Percentiles rank a stretch among this genome's conserved stretches.
phyloP scores from a whole-genome alignment of 2,888 invertebrate species.

The Pristionchus maxplancki region DNA sequence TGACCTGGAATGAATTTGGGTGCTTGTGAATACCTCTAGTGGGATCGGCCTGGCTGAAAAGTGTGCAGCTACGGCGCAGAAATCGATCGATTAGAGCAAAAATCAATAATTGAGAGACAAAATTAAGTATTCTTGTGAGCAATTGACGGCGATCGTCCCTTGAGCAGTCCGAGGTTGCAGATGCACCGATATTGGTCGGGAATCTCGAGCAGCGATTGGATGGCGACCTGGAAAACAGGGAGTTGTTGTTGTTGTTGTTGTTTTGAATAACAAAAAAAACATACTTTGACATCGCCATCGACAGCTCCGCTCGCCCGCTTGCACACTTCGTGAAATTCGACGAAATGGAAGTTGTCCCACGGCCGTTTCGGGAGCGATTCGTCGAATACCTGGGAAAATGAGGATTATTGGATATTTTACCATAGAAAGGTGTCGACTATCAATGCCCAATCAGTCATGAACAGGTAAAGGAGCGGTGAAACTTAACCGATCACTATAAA shows the following conservation, averaged over 20 bases:
- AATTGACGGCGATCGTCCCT: slow-evolving; percentile 55
- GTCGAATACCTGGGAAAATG: slow-evolving; percentile 79
- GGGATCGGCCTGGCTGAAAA: neutral
- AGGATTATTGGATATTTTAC: slow-evolving; percentile 45
- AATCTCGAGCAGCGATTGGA: slow-evolving; percentile 81
- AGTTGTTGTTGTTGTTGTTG: no score
- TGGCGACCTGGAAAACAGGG: slow-evolving; percentile 79
- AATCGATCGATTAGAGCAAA: neutral
- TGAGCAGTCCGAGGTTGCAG: slow-evolving; percentile 65
- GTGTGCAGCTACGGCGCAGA: neutral
- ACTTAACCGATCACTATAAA: no score
- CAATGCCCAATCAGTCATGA: no score
- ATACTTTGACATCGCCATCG: slow-evolving; percentile 58
- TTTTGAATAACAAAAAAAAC: slow-evolving; percentile 3
- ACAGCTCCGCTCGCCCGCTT: slow-evolving; percentile 61
- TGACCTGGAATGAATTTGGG: neutral
- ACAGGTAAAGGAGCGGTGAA: no score
- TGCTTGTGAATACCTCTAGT: neutral
- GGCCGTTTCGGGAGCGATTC: slow-evolving; percentile 80
- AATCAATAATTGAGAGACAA: neutral
- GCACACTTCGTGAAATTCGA: slow-evolving; percentile 79
- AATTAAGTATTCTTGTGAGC: neutral
- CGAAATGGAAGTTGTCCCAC: slow-evolving; percentile 82
- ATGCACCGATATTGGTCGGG: slow-evolving; percentile 79
- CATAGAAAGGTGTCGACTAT: no score